Evolutionary conservation across 1,140 invertebrate species (phyloP), one percentile per base, ranked within the genome.

Genomic region (Magallana angulata): DNA sequence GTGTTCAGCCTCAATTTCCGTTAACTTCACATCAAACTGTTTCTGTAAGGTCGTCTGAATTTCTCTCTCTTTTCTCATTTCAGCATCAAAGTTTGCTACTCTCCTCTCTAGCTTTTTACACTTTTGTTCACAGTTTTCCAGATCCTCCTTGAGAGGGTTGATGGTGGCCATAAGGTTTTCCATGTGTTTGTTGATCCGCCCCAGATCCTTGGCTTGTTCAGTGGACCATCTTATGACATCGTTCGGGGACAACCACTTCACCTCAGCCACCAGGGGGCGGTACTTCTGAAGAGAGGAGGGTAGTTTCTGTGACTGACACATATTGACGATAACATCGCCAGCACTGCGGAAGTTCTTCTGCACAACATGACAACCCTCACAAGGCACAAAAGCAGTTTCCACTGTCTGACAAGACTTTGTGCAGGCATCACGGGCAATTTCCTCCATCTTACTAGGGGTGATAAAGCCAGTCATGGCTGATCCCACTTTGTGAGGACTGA

Each of bases 341-440:
- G 92, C 87, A 85, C 91, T 90, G 76, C 91, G 62, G 60, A 94
- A 91, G 90, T 89, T 91, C 82, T 89, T 91, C 87, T 94, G 94
- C 62, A 94, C 93, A 7, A 92, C 81, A 60, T 91, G 89, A 89
- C 94, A 94, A 6, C 93, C 91, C 71, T 94, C 94, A 91, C 94
- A 94, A 18, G 94, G 93, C 1, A 94, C 91, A 91, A 94, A 94
- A 0, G 93, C 93, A 9, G 94, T 93, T 82, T 94, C 94, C 36
- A 90, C 87, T 36, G 94, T 94, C 90, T 94, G 94, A 82, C 90
- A 91, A 24, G 91, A 90, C 90, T 94, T 94, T 82, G 92, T 92
- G 85, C 90, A 93, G 30, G 90, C 90, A 80, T 94, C 94, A 85
- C 90, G 89, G 6, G 91, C 83, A 14, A 92, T 89, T 76, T 87